These are phyloP conservation scores for Ceuthmochares aereus DNA, from an alignment of 2,113 vertebrate species.

Conservation along the genomic window DNA sequence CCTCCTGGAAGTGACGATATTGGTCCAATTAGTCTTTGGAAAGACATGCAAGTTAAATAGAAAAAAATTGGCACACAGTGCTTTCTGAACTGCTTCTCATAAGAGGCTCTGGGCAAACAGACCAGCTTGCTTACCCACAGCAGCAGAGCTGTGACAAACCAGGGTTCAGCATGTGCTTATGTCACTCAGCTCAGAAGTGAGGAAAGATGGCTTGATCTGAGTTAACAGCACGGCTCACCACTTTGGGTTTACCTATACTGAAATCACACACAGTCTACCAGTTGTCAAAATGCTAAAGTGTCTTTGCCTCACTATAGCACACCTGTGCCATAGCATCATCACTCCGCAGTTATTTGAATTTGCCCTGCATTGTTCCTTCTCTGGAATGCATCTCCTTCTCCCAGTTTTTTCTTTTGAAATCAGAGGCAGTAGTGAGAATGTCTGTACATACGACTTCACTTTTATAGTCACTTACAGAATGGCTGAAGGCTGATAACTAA, in stretches of 20 bases:
- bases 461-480: neutral
- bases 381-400: neutral
- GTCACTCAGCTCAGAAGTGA: neutral
- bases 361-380: neutral
- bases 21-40: neutral
- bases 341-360: neutral
- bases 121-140: neutral
- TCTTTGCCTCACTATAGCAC: neutral
- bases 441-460: neutral
- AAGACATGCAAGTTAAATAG: neutral
- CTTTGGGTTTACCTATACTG: neutral
- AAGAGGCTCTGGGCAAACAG: neutral
- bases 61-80: neutral
- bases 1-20: neutral
- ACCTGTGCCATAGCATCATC: neutral
- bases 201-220: neutral
- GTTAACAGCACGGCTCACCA: neutral
- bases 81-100: neutral
- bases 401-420: neutral
- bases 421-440: neutral
- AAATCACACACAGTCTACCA: neutral
- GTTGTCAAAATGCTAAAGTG: neutral
- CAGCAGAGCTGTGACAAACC: neutral
- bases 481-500: neutral
- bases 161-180: neutral